Percentiles rank a stretch among this genome's conserved stretches.
phyloP scores from a whole-genome alignment of 2,113 vertebrate species.

The Oreotragus oreotragus region DNA sequence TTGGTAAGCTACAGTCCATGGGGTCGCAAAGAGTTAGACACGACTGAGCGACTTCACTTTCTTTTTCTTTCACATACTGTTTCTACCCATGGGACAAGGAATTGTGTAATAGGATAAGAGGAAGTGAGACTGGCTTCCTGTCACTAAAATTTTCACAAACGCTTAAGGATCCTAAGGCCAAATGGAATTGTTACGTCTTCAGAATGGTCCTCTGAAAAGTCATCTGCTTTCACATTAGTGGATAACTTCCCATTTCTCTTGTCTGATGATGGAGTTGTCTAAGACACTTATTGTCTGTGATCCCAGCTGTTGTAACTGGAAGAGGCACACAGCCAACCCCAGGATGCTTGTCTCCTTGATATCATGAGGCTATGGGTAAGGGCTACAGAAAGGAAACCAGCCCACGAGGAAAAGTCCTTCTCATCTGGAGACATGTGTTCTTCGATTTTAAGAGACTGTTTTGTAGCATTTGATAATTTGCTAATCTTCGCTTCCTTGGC shows the following conservation, averaged over 20 bases:
- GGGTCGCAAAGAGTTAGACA: no score
- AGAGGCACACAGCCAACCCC: not conserved
- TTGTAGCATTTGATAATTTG: not conserved
- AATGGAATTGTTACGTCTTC: not conserved
- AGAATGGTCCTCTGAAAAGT: not conserved
- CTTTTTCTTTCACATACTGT: not conserved
- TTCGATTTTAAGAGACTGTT: not conserved
- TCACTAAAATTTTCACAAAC: not conserved
- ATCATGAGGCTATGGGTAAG: accelerated
- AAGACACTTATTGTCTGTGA: not conserved
- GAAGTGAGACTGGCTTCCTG: not conserved
- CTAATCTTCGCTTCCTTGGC: not conserved
- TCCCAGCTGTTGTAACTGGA: not conserved
- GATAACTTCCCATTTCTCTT: not conserved
- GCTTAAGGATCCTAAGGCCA: not conserved
- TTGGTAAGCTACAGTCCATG: no score
- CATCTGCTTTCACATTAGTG: not conserved
- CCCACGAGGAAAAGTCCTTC: not conserved
- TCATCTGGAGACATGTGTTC: not conserved
- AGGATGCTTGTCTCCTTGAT: not conserved
- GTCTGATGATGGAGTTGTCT: not conserved
- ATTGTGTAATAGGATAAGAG: not conserved
- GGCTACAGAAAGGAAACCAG: not conserved
- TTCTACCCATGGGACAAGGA: not conserved
- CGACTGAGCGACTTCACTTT: no score